Evolutionary conservation across 2,113 vertebrate genomes (phyloP).

Genomic region (Rhadina sibilatrix): DNA sequence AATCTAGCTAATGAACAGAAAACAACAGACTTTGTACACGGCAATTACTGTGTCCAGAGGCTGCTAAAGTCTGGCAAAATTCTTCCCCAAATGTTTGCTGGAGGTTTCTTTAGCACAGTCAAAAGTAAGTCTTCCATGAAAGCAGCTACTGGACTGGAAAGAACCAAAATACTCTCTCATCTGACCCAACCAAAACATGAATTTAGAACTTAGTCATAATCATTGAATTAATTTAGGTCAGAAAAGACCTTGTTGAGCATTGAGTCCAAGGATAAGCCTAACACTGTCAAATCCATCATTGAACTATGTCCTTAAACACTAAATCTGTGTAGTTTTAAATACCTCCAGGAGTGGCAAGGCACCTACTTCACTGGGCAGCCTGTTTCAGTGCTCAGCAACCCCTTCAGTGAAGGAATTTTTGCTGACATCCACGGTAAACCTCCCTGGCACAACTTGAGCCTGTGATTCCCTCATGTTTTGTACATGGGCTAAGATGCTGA

Average conservation of each 20-base stretch:
- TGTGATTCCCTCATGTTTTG: background rate
- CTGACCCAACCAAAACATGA: background rate
- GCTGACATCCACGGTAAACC: background rate
- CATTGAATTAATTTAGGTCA: background rate
- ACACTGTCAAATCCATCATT: background rate
- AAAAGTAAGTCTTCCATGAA: background rate
- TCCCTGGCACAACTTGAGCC: background rate
- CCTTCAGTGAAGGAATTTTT: background rate
- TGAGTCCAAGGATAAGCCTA: accelerated
- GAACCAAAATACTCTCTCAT: background rate
- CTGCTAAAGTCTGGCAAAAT: background rate
- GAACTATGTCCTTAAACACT: background rate
- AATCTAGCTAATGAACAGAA: background rate
- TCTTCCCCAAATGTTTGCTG: background rate
- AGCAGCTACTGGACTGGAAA: background rate
- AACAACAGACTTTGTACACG: background rate
- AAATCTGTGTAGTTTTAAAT: background rate
- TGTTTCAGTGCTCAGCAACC: background rate
- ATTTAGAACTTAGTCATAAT: background rate
- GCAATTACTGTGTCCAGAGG: background rate
- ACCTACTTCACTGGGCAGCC: background rate
- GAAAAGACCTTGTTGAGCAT: background rate
- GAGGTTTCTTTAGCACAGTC: background rate
- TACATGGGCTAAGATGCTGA: background rate
- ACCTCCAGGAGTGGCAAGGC: background rate